Percentiles rank a stretch among this genome's conserved stretches.
These are phyloP conservation scores for Riparia riparia DNA, from an alignment of 2,113 vertebrate species.

Conservation along the genomic window DNA sequence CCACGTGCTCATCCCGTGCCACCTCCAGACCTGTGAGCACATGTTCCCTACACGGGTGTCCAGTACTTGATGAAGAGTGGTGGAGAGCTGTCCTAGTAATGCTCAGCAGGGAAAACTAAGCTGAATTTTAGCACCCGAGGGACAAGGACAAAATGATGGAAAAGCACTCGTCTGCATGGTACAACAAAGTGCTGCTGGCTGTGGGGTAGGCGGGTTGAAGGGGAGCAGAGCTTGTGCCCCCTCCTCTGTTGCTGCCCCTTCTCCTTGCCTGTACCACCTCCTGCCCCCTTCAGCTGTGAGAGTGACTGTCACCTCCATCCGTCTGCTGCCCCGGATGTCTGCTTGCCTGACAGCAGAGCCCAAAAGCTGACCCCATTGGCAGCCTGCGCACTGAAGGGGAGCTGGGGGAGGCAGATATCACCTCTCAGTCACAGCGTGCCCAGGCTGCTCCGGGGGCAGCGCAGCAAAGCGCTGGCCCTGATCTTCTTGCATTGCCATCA, in stretches of 20 bases:
- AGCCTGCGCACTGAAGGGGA: not conserved
- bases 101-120: not conserved
- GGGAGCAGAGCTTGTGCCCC: not conserved
- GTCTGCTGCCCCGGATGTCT: conserved; percentile 6
- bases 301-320: conserved; percentile 55
- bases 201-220: not conserved
- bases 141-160: not conserved
- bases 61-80: not conserved
- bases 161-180: not conserved
- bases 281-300: conserved; percentile 10
- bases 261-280: conserved; percentile 37
- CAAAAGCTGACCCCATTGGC: not conserved
- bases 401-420: conserved; percentile 46
- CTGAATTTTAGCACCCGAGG: not conserved
- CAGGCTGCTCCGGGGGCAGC: conserved; percentile 32
- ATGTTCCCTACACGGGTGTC: rapidly evolving
- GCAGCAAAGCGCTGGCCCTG: conserved; percentile 29
- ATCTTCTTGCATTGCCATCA: conserved; percentile 55
- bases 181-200: not conserved
- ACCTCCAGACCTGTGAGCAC: not conserved
- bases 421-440: conserved; percentile 31
- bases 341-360: conserved; percentile 40
- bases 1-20: not conserved
- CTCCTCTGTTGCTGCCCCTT: not conserved
- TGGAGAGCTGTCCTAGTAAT: not conserved